Conservation (phyloP, 2,888 invertebrate species). For the Drosophila neonasuta region DNA sequence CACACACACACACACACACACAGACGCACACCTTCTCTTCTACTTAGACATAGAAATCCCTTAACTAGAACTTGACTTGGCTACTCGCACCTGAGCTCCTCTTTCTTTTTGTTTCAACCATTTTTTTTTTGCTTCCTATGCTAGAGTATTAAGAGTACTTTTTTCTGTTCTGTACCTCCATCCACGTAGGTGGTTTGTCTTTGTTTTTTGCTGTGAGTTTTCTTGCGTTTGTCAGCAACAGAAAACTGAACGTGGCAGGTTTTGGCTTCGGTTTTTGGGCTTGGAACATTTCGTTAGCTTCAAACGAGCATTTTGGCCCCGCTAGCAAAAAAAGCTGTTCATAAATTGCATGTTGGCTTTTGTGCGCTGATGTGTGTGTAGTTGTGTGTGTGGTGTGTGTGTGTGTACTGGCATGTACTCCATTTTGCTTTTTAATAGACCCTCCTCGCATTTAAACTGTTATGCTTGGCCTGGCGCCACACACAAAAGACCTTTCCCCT, state of each 20-base stretch:
- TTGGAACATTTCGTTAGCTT: constrained; percentile 67
- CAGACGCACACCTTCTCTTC: no score
- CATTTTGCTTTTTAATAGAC: constrained; percentile 76
- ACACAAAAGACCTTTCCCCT: constrained; percentile 66
- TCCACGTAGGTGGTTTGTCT: constrained; percentile 14
- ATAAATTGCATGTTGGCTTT: constrained; percentile 78
- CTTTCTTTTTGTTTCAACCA: constrained; percentile 16
- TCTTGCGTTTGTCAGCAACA: constrained; percentile 42
- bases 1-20: constrained; percentile 14
- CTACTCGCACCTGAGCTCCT: constrained; percentile 46
- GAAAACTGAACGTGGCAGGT: constrained; percentile 31
- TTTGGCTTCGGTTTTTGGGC: constrained; percentile 36
- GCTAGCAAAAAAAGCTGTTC: constrained; percentile 70
- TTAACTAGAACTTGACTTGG: constrained; percentile 15
- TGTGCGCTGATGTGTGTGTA: constrained; percentile 18
- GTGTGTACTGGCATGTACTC: constrained; percentile 60
- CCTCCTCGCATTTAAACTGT: constrained; percentile 73
- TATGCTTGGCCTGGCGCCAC: constrained; percentile 69
- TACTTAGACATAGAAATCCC: constrained; percentile 1
- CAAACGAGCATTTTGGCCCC: constrained; percentile 75
- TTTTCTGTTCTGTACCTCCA: constrained; percentile 1
- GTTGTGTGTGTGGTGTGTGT: constrained; percentile 28
- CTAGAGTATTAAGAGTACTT: constrained; percentile 24
- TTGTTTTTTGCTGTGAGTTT: constrained; percentile 13
- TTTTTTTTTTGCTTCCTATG: constrained; percentile 12